Base-by-base conservation (phyloP, 1,140 invertebrate genomes). In the Caenorhabditis remanei region DNA sequence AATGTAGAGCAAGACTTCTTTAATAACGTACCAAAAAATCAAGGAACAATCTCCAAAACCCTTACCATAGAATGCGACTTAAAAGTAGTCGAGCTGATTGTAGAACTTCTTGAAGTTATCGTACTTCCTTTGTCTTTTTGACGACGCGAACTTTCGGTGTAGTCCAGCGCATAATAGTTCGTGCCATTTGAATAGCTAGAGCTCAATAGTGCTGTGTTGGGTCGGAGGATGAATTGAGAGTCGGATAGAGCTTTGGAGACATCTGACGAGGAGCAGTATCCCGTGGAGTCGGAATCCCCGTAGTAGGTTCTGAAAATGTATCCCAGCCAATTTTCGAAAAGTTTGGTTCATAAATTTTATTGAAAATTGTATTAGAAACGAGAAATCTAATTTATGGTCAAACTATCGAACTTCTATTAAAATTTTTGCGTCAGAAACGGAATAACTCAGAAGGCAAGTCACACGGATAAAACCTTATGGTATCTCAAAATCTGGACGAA, bases 191-290 rank as follows among this genome's bases (percentile, higher is more conserved):
- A 79, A 14, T 79, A 79, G 3, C 46, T 53, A 1, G 71, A 79
- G 46, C 71, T 79, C 9, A 79, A 46, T 13, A 79, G n/a, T 24
- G 71, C 71, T 0, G 71, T 79, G n/a, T 79, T 79, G 11, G 71
- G 71, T 21, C 71, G 43, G 6, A 79, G 71, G 16, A 79, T 79
- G n/a, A 79, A 79, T 24, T 79, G 71, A 79, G 71, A 79, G 24
- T 79, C 71, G 14, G 71, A 79, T 16, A 79, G 46, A 50, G 71
- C 71, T 24, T 79, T 79, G n/a, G 71, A 79, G 8, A 79, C 71
- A 43, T 79, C 71, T 4, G 71, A 79, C 11, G 71, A 79, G 9
- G 13, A 19, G 24, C 71, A 79, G 71, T 79, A 79, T 13, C 71
- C 71, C 14, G 71, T 79, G 13, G 71, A 79, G 40, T 79, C 71